phyloP scores from a whole-genome alignment of 2,888 invertebrate species.

The Thyatira batis region DNA sequence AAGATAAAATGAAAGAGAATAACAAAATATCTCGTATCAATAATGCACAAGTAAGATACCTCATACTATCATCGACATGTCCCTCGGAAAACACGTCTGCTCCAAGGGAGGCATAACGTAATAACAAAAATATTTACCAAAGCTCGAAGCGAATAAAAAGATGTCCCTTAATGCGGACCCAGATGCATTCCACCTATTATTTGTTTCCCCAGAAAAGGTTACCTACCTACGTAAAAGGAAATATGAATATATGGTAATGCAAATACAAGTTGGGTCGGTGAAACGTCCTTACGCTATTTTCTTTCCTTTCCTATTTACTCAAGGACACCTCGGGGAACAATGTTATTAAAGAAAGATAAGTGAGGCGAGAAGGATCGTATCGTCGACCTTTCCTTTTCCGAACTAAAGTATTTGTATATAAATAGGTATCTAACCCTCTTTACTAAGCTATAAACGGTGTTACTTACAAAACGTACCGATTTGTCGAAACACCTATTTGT shows the following conservation, averaged over 20 bases:
- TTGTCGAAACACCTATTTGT: background rate
- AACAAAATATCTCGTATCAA: conserved; percentile 45
- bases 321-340: conserved; percentile 64
- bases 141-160: conserved; percentile 75
- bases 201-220: conserved; percentile 69
- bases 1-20: conserved; percentile 30
- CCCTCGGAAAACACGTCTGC: conserved; percentile 45
- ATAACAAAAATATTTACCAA: conserved; percentile 80
- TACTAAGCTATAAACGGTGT: background rate
- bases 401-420: conserved; percentile 25
- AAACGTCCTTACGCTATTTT: conserved; percentile 54
- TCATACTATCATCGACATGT: conserved; percentile 35
- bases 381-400: conserved; percentile 42
- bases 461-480: background rate
- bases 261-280: conserved; percentile 61
- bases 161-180: conserved; percentile 78
- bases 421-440: conserved; percentile 19
- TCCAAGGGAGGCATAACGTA: conserved; percentile 55
- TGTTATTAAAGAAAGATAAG: conserved; percentile 70
- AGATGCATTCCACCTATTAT: conserved; percentile 78
- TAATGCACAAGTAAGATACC: conserved; percentile 59
- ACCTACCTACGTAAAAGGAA: conserved; percentile 51
- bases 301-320: conserved; percentile 53
- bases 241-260: conserved; percentile 70
- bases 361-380: conserved; percentile 40